Evolutionary conservation across 2,888 invertebrate species (phyloP).

Genomic region (Oscheius sp.): DNA sequence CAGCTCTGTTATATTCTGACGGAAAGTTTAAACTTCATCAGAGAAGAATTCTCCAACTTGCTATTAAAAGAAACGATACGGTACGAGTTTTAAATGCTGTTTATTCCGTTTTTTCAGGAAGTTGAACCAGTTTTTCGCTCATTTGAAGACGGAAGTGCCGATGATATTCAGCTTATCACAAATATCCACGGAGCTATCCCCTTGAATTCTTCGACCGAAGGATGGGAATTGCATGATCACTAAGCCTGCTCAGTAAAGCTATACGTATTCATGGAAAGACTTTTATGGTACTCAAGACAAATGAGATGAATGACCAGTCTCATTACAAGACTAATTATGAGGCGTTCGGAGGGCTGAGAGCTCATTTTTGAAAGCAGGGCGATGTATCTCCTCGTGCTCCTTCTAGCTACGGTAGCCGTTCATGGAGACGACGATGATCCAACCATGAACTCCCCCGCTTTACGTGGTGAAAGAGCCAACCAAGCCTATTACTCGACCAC

Average conservation of each 20-base stretch:
- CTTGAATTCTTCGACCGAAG: not conserved
- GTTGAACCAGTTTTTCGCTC: not conserved
- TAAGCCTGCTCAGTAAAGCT: slow-evolving; percentile 9
- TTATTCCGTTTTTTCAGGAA: not conserved
- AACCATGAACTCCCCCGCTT: too few species aligned
- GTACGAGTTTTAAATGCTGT: not conserved
- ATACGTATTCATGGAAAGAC: too few species aligned
- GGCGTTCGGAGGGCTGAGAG: too few species aligned
- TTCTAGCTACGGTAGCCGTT: too few species aligned
- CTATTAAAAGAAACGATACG: not conserved
- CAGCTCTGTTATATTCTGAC: slow-evolving; percentile 9
- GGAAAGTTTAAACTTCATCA: slow-evolving; percentile 20
- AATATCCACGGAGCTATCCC: slow-evolving; percentile 9
- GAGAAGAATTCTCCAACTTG: not conserved
- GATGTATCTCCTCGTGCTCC: too few species aligned
- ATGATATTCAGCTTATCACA: not conserved
- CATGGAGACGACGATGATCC: too few species aligned
- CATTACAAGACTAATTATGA: too few species aligned
- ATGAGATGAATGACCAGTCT: too few species aligned
- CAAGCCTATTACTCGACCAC: too few species aligned
- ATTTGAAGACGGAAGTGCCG: slow-evolving; percentile 27
- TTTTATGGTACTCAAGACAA: too few species aligned
- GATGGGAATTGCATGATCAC: not conserved
- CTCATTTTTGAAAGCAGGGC: too few species aligned
- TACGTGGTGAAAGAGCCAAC: too few species aligned